A percentile compares a stretch with the other conserved stretches of the same genome.
These are phyloP conservation scores for Tor tambroides DNA, from an alignment of 2,113 vertebrate genomes.

Conservation along the genomic window DNA sequence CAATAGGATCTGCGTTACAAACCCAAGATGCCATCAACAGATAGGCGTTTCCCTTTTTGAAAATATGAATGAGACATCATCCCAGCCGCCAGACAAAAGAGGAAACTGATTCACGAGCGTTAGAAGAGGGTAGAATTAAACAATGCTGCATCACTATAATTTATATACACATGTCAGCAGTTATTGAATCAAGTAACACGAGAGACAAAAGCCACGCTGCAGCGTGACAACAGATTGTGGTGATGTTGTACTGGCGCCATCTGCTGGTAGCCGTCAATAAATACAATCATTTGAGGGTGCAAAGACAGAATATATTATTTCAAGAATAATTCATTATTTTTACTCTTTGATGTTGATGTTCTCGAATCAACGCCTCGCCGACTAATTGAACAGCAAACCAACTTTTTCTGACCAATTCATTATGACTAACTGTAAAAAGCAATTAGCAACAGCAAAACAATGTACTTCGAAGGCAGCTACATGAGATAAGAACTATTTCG, in stretches of 20 bases:
- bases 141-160: not conserved
- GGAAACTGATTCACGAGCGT: not conserved
- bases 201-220: conserved; percentile 6
- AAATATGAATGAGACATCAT: conserved; percentile 38
- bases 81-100: too few species aligned
- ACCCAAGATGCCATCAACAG: conserved; percentile 37
- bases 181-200: not conserved
- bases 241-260: conserved; percentile 9
- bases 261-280: not conserved
- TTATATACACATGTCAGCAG: too few species aligned
- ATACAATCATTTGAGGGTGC: not conserved
- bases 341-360: not conserved
- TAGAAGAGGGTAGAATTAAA: not conserved
- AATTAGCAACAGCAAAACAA: not conserved
- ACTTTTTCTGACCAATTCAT: too few species aligned
- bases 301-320: not conserved
- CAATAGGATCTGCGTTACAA: conserved; percentile 31
- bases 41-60: conserved; percentile 14
- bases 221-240: not conserved
- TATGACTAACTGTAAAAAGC: not conserved
- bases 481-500: not conserved
- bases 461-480: not conserved
- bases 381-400: not conserved
- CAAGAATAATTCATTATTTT: not conserved
- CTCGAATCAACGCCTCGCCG: not conserved